Base-by-base conservation (phyloP, 2,113 vertebrate genomes). In the Furnarius figulus region DNA sequence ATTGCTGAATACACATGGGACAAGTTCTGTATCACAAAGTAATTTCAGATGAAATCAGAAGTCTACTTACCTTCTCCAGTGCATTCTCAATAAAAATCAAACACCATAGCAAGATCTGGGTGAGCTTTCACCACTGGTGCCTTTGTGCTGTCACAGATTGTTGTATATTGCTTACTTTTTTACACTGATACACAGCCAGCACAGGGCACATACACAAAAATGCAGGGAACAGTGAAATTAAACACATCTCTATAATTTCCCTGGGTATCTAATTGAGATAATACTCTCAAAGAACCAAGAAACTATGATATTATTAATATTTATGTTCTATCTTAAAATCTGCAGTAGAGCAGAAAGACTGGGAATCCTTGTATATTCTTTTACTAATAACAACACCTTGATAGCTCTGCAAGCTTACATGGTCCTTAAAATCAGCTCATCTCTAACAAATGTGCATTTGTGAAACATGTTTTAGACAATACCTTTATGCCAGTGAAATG, bases 81-180 rank as follows among this genome's bases (percentile, higher is more conserved):
- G 23, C 39, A 44, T 5, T 63, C 55, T 12, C 31, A 56, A 14
- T 30, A 80, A 61, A 79, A 75, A 40, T 10, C 30, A 30, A 75
- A 65, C 30, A 66, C 42, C 23, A 35, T 5, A 8, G 39, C 12
- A 71, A 70, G 33, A 46, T 61, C 8, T 63, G 18, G 12, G 68
- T 46, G 8, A 55, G 23, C 22, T 50, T 76, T 82, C 40, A 72
- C 68, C 18, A n/a, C 16, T 31, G 15, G 25, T 52, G 31, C 20
- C 31, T 46, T 20, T 13, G 10, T 7, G 8, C 25, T 63, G 28
- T 15, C 35, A 68, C 13, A 24, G 22, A 35, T n/a, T 6, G 33
- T 28, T 23, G 19, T 14, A 4, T 14, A 62, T 5, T 1, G 4
- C 47, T 68, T 16, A 24, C 10, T 53, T 0, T 52, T 76, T 16